Evolutionary conservation across 2,797 vertebrate species (phyloP).

Genomic region (Gymnothorax javanicus): DNA sequence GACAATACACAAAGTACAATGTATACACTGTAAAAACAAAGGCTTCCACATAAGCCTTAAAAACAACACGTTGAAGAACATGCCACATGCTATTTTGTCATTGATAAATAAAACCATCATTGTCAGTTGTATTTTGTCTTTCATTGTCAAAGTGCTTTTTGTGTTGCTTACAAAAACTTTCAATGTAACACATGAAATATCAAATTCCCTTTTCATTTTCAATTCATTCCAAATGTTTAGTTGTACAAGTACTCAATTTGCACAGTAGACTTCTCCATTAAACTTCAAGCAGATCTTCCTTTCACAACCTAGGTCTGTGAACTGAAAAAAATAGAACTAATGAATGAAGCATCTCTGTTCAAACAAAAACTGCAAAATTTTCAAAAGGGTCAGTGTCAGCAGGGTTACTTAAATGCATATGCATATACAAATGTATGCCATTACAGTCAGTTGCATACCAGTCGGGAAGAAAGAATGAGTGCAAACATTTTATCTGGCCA

Average conservation of each 20-base stretch:
- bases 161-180: not conserved
- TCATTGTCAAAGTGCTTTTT: not conserved
- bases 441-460: not conserved
- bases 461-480: not conserved
- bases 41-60: not conserved
- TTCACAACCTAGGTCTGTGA: not conserved
- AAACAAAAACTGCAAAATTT: not conserved
- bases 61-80: constrained; percentile 1
- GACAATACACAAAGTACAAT: not conserved
- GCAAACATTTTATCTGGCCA: not conserved
- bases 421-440: not conserved
- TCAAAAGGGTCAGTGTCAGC: not conserved
- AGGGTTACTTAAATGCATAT: not conserved
- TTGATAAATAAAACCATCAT: constrained; percentile 9
- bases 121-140: constrained; percentile 10
- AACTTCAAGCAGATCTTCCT: not conserved
- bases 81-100: not conserved
- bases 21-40: not conserved
- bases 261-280: not conserved
- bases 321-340: not conserved
- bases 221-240: not conserved
- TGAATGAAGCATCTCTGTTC: not conserved
- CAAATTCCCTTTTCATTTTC: constrained; percentile 9
- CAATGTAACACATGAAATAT: not conserved
- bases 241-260: not conserved